Evolutionary conservation across 1,140 invertebrate genomes (phyloP), one percentile per base, ranked within the genome.

Genomic region (Ceratosolen fusciceps): DNA sequence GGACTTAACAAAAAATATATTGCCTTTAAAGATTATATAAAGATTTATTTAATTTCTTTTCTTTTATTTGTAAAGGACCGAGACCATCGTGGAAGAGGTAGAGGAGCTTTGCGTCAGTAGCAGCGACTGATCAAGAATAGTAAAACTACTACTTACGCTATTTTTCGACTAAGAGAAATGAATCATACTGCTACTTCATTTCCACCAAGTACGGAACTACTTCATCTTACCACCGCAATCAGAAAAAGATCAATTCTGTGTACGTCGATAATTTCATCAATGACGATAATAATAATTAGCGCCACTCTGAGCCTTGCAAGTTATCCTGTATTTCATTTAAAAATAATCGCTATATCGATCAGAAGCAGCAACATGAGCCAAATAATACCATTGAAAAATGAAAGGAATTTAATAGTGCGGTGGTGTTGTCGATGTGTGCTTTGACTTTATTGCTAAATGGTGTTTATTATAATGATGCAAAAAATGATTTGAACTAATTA

Each of bases 71-170:
- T 37, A 39, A 82, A 90, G 89, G 89, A 90, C 8, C 88, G 89
- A 71, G 88, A 89, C 65, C 84, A 86, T 81, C 86, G 89, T 58
- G 83, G 87, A 65, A 85, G 88, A 83, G 86, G 88, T 60, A 87
- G 88, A 82, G 88, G 88, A 21, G 84, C 84, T 39, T 83, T 85
- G 60, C 88, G 88, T 80, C 89, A 90, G 88, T 90, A 90, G 88
- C 88, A 84, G 80, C 82, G 81, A 85, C 54, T 80, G 43, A 24
- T 70, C 39, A 34, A 52, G 26, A 79, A n/a, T n/a, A n/a, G 58
- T 62, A 12, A 49, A 14, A 8, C 39, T 71, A 75, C 72, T 74
- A 68, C 37, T 0, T 52, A 39, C 43, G 21, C 56, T 76, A 68
- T 54, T 72, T 62, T 75, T 75, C 52, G 37, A 76, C 54, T 76